Evolutionary conservation across 2,797 vertebrate species (phyloP), one percentile per base, ranked within the genome.

Genomic region (Cryptoprocta ferox): DNA sequence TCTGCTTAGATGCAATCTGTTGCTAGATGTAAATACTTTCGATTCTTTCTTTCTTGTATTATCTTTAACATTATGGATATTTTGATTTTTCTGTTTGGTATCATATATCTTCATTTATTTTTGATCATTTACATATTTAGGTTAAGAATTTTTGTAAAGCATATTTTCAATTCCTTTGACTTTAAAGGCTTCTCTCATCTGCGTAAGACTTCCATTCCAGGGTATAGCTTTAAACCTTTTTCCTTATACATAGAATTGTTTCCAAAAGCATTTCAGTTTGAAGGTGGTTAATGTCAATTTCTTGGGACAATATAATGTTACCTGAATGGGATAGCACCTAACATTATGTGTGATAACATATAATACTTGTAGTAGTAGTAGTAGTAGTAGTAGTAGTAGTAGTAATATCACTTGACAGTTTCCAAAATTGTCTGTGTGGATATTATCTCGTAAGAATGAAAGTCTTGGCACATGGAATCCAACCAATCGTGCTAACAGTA

Each of bases 91-190:
- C 30, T 81, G 13, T 83, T 85, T 83, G 48, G 39, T 70, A 59
- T 92, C 61, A 95, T 6, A 19, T 86, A 59, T 68, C 30, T 95
- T 76, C 35, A 82, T 68, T 87, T 61, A 76, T 61, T 89, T 91
- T 73, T 85, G 12, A 82, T 13, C 6, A 42, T 76, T 93, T 85
- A 87, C 21, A 87, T 70, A 42, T 61, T 90, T 75, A 61, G 63
- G 16, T 73, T 89, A 95, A 89, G 63, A 81, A 90, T 66, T 81
- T 66, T 83, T 61, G 56, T 42, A 56, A 71, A 73, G 71, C 32
- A 85, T 85, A 78, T 84, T 97, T 96, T 97, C 66, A 53, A 42
- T 70, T 80, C 35, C 45, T 91, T 94, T 85, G 28, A 65, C 32
- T 50, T 93, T 66, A 86, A 86, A 37, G 56, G 0, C 9, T 87